Evolutionary conservation across 2,113 vertebrate genomes (phyloP), one percentile per base, ranked within the genome.

Genomic region (Centropristis striata): DNA sequence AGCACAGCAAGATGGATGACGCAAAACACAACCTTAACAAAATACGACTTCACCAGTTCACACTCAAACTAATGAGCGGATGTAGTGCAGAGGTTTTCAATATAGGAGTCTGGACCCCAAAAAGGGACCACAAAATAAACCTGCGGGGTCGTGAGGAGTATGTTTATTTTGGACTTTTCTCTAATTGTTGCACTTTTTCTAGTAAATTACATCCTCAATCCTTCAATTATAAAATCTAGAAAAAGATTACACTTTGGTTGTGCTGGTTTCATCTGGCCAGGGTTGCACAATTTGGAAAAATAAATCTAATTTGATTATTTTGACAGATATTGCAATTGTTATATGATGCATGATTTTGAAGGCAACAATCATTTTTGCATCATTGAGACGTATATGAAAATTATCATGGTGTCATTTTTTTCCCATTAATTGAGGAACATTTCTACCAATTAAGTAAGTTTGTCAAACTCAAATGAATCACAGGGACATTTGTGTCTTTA

Each of bases 1-100:
- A 4, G 28, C 39, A 47, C 23, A 36, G 25, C 18, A 46, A 58
- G 72, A 75, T 78, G 71, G 69, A 59, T 58, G 49, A 49, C 14
- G 27, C 1, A n/a, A 63, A 54, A 41, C n/a, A 54, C 46, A 20
- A 49, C 4, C 5, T 65, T 20, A 54, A 60, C 8, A 46, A 53
- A 51, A 57, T 2, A n/a, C 5, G 12, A 59, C 44, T 21, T 81
- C 20, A 36, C n/a, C 20, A 2, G 23, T 8, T 44, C 53, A 16
- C 2, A 47, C 14, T 54, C 1, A 7, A 36, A 47, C 25, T 4
- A 25, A 11, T 18, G 4, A 47, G 20, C 8, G 36, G 14, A 14
- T 25, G 1, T 13, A 69, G 39, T 36, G 32, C 16, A 8, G 41
- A 8, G 13, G 27, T 36, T 47, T 25, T 42, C n/a, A 37, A 9